A percentile compares a stretch with the other conserved stretches of the same genome.
These are phyloP conservation scores for Chironomus striatipennis DNA, from an alignment of 1,140 invertebrate species.

Conservation along the genomic window DNA sequence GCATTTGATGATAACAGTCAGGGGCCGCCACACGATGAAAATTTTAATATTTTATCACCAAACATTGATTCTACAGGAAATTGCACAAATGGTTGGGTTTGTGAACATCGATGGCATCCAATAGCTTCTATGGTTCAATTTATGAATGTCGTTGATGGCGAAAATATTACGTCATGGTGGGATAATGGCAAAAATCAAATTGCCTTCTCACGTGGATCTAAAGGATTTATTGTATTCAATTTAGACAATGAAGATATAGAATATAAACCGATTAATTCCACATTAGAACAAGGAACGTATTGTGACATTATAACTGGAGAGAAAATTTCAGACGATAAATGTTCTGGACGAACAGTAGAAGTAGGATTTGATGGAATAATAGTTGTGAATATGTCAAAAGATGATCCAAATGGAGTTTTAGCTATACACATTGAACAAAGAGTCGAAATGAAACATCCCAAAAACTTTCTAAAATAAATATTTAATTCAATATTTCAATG, in stretches of 20 bases:
- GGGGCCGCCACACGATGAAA: slow-evolving; percentile 42
- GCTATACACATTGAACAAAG: neutral
- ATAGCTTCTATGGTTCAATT: slow-evolving; percentile 76
- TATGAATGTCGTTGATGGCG: slow-evolving; percentile 52
- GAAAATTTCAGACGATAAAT: slow-evolving; percentile 41
- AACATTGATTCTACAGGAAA: slow-evolving; percentile 43
- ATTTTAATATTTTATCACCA: slow-evolving; percentile 55
- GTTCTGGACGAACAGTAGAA: slow-evolving; percentile 53
- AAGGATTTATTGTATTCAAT: slow-evolving; percentile 67
- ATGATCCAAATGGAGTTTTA: neutral
- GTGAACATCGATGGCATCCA: slow-evolving; percentile 80
- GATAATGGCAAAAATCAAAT: slow-evolving; percentile 65
- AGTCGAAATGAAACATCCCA: neutral
- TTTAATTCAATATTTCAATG: too few species aligned
- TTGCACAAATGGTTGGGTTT: slow-evolving; percentile 65
- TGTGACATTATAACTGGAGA: slow-evolving; percentile 71
- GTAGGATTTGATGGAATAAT: slow-evolving; percentile 46
- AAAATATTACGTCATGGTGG: slow-evolving; percentile 58
- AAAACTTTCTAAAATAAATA: too few species aligned
- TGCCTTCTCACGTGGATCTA: slow-evolving; percentile 58
- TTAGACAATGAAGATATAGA: slow-evolving; percentile 44
- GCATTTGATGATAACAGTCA: slow-evolving; percentile 40
- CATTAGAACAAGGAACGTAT: slow-evolving; percentile 52
- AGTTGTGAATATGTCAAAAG: neutral
- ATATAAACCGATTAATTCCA: neutral